Evolutionary conservation across 2,797 vertebrate species (phyloP).

Genomic region (Alfaro cultratus): DNA sequence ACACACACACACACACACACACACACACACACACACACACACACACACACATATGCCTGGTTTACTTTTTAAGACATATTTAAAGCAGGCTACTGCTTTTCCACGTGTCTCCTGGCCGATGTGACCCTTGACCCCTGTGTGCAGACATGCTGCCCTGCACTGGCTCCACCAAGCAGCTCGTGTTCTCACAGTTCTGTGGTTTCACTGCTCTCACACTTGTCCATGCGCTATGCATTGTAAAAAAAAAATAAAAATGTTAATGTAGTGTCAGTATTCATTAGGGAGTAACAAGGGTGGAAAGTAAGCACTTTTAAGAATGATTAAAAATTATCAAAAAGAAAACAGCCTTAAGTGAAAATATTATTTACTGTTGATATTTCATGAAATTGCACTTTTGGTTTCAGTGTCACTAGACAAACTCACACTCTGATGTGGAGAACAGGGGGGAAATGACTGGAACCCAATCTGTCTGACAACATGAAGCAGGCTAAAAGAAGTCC

Average conservation of each 20-base stretch:
- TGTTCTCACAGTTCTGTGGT: slow-evolving; percentile 56
- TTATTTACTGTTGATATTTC: neutral
- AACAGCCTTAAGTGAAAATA: neutral
- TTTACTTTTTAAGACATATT: slow-evolving; percentile 15
- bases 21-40: neutral
- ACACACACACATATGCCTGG: neutral
- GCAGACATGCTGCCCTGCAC: slow-evolving; percentile 15
- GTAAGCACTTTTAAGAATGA: neutral
- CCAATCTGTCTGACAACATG: neutral
- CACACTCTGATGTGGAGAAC: neutral
- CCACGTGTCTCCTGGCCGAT: slow-evolving; percentile 25
- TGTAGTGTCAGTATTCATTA: neutral
- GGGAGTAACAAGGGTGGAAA: neutral
- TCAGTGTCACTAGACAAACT: neutral
- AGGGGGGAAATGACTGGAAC: neutral
- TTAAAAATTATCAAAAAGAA: neutral
- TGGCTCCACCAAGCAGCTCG: slow-evolving; percentile 9
- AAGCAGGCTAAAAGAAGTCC: neutral
- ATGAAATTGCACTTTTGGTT: neutral
- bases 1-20: neutral
- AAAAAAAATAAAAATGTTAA: neutral
- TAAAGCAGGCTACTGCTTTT: slow-evolving; percentile 21
- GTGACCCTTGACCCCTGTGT: slow-evolving; percentile 42
- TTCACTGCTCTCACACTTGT: slow-evolving; percentile 27
- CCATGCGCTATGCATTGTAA: slow-evolving; percentile 3